Evolutionary conservation across 37 sponge, comb jelly and placozoan genomes (phyloP).

Genomic region (Diacarnus erythraeanus): DNA sequence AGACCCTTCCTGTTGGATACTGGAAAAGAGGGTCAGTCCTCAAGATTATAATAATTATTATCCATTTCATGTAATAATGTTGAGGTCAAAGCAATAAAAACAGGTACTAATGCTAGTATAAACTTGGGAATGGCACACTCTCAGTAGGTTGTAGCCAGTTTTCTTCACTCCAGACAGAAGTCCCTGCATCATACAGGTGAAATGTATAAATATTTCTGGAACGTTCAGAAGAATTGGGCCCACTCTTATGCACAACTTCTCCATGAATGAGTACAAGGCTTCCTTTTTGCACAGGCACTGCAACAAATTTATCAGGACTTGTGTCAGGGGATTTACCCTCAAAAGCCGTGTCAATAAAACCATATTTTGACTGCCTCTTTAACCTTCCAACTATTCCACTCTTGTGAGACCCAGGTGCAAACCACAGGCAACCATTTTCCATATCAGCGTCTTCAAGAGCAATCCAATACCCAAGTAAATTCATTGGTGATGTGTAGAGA

Average conservation of each 20-base stretch:
- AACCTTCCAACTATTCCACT: slow-evolving; percentile 29
- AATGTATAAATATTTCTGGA: slow-evolving; percentile 95
- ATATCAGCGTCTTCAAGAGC: slow-evolving; percentile 91
- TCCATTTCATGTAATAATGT: background rate
- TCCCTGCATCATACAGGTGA: slow-evolving; percentile 89
- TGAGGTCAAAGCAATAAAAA: background rate
- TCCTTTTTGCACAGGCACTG: slow-evolving; percentile 77
- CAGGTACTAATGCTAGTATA: slow-evolving; percentile 30
- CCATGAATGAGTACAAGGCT: slow-evolving; percentile 91
- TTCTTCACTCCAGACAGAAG: slow-evolving; percentile 75
- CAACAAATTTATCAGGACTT: slow-evolving; percentile 58
- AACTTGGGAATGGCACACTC: slow-evolving; percentile 57
- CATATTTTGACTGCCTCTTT: slow-evolving; percentile 45
- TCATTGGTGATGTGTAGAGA: slow-evolving; percentile 85
- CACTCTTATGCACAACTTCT: slow-evolving; percentile 92
- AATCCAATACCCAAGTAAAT: slow-evolving; percentile 92
- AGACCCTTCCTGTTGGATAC: no score
- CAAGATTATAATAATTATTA: background rate
- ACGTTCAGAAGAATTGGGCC: slow-evolving; percentile 61
- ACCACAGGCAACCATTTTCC: slow-evolving; percentile 97
- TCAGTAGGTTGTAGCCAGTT: slow-evolving; percentile 95
- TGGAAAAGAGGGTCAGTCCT: no score
- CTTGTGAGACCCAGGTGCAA: slow-evolving; percentile 88
- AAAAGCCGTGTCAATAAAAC: slow-evolving; percentile 11
- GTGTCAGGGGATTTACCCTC: slow-evolving; percentile 47